phyloP scores from a whole-genome alignment of 1,140 invertebrate species.

The Hylaeus volcanicus region DNA sequence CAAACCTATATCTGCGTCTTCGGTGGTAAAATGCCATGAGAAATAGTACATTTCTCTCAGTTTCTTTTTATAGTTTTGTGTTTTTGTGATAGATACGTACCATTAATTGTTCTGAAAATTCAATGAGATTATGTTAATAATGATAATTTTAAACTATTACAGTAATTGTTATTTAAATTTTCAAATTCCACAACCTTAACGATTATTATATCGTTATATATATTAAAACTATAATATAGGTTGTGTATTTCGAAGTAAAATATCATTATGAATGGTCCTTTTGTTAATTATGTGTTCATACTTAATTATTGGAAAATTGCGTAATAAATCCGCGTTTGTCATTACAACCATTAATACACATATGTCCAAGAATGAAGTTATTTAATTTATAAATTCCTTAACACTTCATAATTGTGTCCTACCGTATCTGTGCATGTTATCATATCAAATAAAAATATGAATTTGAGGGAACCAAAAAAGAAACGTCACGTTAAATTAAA shows the following conservation, averaged over 20 bases:
- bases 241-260: not conserved
- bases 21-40: too few species aligned
- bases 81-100: too few species aligned
- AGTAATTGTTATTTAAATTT: too few species aligned
- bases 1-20: too few species aligned
- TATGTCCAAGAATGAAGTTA: not conserved
- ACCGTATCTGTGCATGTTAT: not conserved
- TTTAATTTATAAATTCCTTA: not conserved
- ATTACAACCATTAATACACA: not conserved
- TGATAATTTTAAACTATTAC: too few species aligned
- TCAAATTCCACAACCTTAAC: too few species aligned
- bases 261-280: not conserved
- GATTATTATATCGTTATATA: too few species aligned
- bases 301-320: not conserved
- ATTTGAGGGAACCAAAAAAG: conserved; percentile 75
- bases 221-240: too few species aligned
- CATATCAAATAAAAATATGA: conserved; percentile 71
- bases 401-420: not conserved
- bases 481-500: conserved; percentile 75
- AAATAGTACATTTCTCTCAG: too few species aligned
- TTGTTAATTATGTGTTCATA: not conserved
- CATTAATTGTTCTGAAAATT: too few species aligned
- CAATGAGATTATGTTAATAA: too few species aligned
- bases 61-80: too few species aligned
- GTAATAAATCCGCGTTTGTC: not conserved